Conservation (phyloP, 2,797 vertebrate species). For the Scyliorhinus canicula region DNA sequence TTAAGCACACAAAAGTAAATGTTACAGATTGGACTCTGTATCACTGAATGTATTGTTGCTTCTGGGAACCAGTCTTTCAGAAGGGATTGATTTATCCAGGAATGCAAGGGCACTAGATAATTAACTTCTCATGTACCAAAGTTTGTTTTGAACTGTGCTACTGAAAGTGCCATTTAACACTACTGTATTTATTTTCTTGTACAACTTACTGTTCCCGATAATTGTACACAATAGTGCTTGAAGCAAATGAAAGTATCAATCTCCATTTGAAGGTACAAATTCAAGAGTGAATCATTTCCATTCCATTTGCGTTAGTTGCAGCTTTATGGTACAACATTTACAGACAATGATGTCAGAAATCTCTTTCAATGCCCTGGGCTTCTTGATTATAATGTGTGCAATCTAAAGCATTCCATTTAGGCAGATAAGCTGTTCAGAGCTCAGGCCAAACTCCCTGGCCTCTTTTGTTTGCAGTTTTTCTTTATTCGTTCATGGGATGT, state of each 20-base stretch:
- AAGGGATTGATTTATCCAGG: constrained; percentile 72
- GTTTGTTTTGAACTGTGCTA: constrained; percentile 17
- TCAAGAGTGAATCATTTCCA: constrained; percentile 55
- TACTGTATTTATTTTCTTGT: constrained; percentile 15
- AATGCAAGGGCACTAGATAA: constrained; percentile 59
- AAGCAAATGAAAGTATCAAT: neutral
- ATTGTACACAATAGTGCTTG: neutral
- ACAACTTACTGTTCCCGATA: neutral
- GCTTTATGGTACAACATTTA: constrained; percentile 59
- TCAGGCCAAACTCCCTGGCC: constrained; percentile 52
- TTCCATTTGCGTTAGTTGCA: constrained; percentile 57
- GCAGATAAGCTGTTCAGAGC: constrained; percentile 55
- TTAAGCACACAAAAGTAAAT: neutral
- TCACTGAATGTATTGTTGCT: constrained; percentile 55
- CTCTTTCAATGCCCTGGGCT: constrained; percentile 60
- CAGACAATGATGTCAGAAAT: constrained; percentile 69
- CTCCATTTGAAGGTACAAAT: neutral
- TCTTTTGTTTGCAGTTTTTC: constrained; percentile 39
- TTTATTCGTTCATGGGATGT: neutral
- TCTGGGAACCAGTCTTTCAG: constrained; percentile 65
- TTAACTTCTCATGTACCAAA: constrained; percentile 54
- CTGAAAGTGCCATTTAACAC: neutral
- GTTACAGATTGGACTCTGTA: constrained; percentile 1
- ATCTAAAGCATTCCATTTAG: constrained; percentile 65
- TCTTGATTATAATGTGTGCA: constrained; percentile 64